phyloP scores from a whole-genome alignment of 2,888 invertebrate species.

The Drosophila seclusa region DNA sequence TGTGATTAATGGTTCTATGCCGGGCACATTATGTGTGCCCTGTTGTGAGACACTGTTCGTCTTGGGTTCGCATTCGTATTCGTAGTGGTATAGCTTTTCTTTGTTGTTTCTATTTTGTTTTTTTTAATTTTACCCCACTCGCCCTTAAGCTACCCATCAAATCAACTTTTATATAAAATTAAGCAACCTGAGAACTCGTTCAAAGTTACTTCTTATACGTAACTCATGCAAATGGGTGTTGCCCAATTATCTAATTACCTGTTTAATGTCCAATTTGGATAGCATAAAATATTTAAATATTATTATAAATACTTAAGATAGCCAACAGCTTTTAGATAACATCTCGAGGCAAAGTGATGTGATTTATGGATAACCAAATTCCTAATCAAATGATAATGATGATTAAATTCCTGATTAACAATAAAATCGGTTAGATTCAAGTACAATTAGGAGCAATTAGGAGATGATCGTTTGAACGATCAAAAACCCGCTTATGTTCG shows the following conservation, averaged over 20 bases:
- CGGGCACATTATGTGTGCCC: slow-evolving; percentile 82
- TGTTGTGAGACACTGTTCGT: slow-evolving; percentile 44
- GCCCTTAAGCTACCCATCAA: slow-evolving; percentile 71
- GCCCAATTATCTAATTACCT: slow-evolving; percentile 49
- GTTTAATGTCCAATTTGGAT: slow-evolving; percentile 35
- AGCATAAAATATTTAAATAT: slow-evolving; percentile 20
- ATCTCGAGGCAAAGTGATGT: slow-evolving; percentile 23
- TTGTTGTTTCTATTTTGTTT: slow-evolving; percentile 41
- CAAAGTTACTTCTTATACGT: slow-evolving; percentile 12
- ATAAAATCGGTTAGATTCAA: not conserved
- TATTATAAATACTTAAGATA: slow-evolving; percentile 20
- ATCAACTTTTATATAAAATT: slow-evolving; percentile 55
- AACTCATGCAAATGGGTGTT: slow-evolving; percentile 45
- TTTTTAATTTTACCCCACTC: slow-evolving; percentile 22
- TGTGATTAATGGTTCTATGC: slow-evolving; percentile 84
- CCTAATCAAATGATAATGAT: not conserved
- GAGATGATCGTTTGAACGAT: not conserved
- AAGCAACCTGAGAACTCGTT: slow-evolving; percentile 41
- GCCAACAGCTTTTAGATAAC: not conserved
- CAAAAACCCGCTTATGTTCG: not conserved
- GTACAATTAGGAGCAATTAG: not conserved
- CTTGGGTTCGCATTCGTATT: slow-evolving; percentile 33
- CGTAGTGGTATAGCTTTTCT: slow-evolving; percentile 41
- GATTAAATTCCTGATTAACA: not conserved
- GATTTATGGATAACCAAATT: slow-evolving; percentile 14